A percentile compares a stretch with the other conserved stretches of the same genome.
These are phyloP conservation scores for Panagrolaimus sp. DNA, from an alignment of 1,140 invertebrate genomes.

Conservation along the genomic window DNA sequence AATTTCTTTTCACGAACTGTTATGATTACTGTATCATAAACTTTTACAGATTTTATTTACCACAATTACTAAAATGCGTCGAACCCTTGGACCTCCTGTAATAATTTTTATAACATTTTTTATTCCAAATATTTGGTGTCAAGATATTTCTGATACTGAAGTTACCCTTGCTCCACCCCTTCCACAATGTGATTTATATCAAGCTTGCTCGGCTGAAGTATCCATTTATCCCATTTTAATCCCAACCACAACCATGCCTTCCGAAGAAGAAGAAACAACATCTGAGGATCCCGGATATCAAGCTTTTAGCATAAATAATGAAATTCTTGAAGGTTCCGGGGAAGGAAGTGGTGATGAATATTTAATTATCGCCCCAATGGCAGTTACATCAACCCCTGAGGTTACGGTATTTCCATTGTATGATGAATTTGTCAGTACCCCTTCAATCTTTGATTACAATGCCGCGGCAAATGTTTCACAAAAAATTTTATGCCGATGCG, in stretches of 20 bases:
- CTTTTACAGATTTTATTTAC: too few relatives aligned
- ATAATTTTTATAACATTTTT: background rate
- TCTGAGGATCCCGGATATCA: background rate
- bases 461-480: background rate
- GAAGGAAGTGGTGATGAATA: constrained; percentile 1
- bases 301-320: background rate
- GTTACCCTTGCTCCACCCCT: background rate
- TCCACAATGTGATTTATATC: background rate
- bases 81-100: background rate
- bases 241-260: background rate
- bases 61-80: background rate
- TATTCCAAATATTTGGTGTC: background rate
- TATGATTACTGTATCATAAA: too few relatives aligned
- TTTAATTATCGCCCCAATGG: background rate
- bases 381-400: background rate
- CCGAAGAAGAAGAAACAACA: background rate
- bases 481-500: background rate
- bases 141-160: background rate
- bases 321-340: background rate
- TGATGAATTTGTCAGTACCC: constrained; percentile 8
- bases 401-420: constrained; percentile 8
- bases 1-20: too few relatives aligned
- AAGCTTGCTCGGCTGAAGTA: background rate
- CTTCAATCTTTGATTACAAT: background rate
- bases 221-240: constrained; percentile 7